Percentiles rank a stretch among this genome's conserved stretches.
These are phyloP conservation scores for Spisula solida DNA, from an alignment of 2,888 invertebrate species.

Conservation along the genomic window DNA sequence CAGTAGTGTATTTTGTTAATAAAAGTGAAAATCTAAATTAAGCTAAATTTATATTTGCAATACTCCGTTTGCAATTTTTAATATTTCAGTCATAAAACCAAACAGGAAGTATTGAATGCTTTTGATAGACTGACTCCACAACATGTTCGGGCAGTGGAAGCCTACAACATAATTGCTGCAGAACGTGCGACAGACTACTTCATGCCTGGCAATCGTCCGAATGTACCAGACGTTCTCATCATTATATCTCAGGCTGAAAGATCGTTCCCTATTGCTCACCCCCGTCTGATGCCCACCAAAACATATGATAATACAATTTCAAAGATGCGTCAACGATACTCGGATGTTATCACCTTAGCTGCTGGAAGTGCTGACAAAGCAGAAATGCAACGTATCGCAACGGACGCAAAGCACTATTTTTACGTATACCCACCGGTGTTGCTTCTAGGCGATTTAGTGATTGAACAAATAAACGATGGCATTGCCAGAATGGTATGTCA, in stretches of 20 bases:
- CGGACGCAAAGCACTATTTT: not conserved
- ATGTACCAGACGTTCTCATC: not conserved
- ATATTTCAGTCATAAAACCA: not conserved
- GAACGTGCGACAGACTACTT: not conserved
- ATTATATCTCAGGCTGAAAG: not conserved
- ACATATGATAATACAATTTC: not conserved
- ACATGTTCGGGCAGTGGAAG: not conserved
- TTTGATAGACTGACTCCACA: not conserved
- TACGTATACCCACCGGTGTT: not conserved
- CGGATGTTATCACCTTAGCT: conserved; percentile 2
- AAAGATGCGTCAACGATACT: not conserved
- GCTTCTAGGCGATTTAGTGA: not conserved
- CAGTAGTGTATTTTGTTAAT: no score
- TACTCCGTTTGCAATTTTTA: not conserved
- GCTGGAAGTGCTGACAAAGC: not conserved
- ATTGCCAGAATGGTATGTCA: not conserved
- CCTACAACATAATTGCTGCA: not conserved
- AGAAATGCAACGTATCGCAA: not conserved
- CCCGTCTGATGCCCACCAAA: not conserved
- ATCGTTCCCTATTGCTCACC: not conserved
- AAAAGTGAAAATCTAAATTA: not conserved
- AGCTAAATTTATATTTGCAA: not conserved
- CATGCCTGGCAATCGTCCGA: not conserved
- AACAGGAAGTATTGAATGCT: not conserved
- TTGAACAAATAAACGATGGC: not conserved